Evolutionary conservation across 1,140 invertebrate species (phyloP).

Genomic region (Eumeta japonica): DNA sequence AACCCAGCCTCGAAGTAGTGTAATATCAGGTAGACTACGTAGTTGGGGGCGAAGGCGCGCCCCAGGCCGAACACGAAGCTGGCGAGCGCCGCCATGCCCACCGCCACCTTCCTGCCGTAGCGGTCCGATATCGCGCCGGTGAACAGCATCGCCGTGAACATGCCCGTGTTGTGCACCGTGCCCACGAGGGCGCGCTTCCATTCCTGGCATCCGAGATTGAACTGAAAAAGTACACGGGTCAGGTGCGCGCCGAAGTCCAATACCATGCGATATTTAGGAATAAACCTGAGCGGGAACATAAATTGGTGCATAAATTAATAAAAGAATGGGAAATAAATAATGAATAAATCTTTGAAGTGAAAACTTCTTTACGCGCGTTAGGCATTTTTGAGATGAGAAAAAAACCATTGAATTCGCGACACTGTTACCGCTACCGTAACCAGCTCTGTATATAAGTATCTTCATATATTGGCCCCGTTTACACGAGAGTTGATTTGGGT

Average conservation of each 20-base stretch:
- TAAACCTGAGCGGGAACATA: not conserved
- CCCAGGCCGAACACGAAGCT: conserved; percentile 54
- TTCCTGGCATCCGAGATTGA: conserved; percentile 55
- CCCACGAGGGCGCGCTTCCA: conserved; percentile 72
- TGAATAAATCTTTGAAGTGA: not conserved
- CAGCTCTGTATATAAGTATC: too few relatives aligned
- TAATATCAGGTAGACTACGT: conserved; percentile 54
- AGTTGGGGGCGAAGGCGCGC: conserved; percentile 58
- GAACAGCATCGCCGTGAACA: conserved; percentile 68
- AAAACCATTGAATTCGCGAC: too few relatives aligned
- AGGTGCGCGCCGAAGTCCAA: not conserved
- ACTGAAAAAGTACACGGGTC: conserved; percentile 20
- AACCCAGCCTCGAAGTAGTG: conserved; percentile 59
- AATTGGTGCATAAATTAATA: not conserved
- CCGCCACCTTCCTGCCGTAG: conserved; percentile 44
- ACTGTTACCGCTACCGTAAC: too few relatives aligned
- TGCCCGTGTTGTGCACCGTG: conserved; percentile 70
- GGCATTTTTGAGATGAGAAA: not conserved
- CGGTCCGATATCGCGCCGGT: conserved; percentile 68
- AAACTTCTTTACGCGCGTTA: too few relatives aligned
- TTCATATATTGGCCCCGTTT: too few relatives aligned
- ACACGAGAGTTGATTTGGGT: too few relatives aligned
- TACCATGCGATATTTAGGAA: not conserved
- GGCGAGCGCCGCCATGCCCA: conserved; percentile 27
- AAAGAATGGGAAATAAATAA: not conserved